Conservation (phyloP, 2,797 vertebrate species). For the Geotria australis region DNA sequence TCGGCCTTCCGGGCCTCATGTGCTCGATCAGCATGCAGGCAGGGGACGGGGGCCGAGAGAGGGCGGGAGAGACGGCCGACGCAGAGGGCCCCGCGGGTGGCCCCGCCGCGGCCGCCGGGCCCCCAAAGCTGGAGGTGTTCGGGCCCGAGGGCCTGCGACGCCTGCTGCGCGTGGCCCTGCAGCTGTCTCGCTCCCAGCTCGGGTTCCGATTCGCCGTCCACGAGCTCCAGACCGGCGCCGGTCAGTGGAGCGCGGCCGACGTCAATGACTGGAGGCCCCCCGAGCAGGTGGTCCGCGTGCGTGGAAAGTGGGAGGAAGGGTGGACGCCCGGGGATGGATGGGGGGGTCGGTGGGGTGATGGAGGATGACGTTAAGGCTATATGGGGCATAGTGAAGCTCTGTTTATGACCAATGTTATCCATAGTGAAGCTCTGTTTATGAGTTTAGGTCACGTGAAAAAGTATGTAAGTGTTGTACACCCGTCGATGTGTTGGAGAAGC, state of each 20-base stretch:
- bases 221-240: constrained; percentile 37
- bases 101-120: constrained; percentile 7
- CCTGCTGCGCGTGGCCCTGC: constrained; percentile 30
- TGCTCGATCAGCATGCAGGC: constrained; percentile 53
- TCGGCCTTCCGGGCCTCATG: constrained; percentile 59
- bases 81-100: background rate
- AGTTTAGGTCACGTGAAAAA: too few species aligned
- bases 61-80: too few species aligned
- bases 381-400: too few species aligned
- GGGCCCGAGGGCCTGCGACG: constrained; percentile 35
- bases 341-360: too few species aligned
- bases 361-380: too few species aligned
- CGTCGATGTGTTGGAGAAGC: too few species aligned
- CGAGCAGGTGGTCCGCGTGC: constrained; percentile 3
- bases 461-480: too few species aligned
- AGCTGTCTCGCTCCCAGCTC: constrained; percentile 38
- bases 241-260: constrained; percentile 40
- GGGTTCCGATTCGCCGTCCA: constrained; percentile 42
- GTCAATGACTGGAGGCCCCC: constrained; percentile 3
- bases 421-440: too few species aligned
- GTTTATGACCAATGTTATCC: too few species aligned
- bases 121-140: constrained; percentile 29
- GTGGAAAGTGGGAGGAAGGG: constrained; percentile 4
- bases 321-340: constrained; percentile 6
- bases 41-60: too few species aligned